A percentile compares a stretch with the other conserved stretches of the same genome.
Evolutionary conservation across 30 jellyfish, hydroid and myxozoan genomes (phyloP).

Genomic region (Turritopsis rubra): DNA sequence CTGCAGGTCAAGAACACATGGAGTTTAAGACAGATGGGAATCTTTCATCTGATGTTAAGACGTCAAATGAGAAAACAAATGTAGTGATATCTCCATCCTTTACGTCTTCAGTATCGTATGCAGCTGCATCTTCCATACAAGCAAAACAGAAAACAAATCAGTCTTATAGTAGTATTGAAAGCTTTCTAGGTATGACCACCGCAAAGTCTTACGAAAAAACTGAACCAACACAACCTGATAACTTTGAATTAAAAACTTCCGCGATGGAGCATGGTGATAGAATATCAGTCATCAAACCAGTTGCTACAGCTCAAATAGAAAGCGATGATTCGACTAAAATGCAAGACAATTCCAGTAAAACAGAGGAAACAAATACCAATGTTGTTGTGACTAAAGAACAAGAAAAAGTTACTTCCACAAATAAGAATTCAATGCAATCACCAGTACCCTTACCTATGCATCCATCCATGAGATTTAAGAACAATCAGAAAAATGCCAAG

Average conservation of each 20-base stretch:
- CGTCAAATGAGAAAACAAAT: not conserved
- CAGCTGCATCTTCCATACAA: not conserved
- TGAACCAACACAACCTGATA: not conserved
- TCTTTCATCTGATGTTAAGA: not conserved
- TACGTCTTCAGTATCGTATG: not conserved
- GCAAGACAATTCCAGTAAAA: not conserved
- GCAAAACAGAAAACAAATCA: slow-evolving; percentile 17
- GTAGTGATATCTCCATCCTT: not conserved
- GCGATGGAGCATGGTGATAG: slow-evolving; percentile 23
- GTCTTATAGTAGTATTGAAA: slow-evolving; percentile 30
- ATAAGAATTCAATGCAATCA: not conserved
- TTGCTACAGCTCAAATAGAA: slow-evolving; percentile 13
- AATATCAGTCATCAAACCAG: slow-evolving; percentile 38
- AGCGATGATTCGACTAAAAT: not conserved
- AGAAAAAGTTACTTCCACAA: not conserved
- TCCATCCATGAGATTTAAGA: slow-evolving; percentile 34
- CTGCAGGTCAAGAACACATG: not conserved
- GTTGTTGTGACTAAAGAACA: not conserved
- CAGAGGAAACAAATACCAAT: not conserved
- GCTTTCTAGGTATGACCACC: slow-evolving; percentile 29
- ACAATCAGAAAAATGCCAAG: not conserved
- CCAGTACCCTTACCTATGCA: slow-evolving; percentile 20
- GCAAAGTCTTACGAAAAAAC: not conserved
- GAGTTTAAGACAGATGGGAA: not conserved
- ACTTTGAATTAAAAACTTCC: not conserved